These are phyloP conservation scores for Drosophila fulvimacula DNA, from an alignment of 2,888 invertebrate species.

Conservation along the genomic window DNA sequence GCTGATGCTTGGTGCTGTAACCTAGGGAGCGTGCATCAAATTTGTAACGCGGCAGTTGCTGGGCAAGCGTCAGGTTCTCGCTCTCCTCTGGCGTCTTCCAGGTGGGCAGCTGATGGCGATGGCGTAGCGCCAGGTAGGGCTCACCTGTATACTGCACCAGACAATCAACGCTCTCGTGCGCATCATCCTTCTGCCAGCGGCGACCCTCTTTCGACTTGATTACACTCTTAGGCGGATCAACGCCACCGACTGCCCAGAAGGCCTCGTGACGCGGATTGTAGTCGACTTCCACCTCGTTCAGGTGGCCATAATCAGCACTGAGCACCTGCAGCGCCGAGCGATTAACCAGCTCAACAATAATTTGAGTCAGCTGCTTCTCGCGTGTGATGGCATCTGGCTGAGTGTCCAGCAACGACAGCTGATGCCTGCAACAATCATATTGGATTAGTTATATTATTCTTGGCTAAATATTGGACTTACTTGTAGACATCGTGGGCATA, in stretches of 20 bases:
- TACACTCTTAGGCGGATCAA: conserved; percentile 86
- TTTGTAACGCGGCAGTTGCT: conserved; percentile 86
- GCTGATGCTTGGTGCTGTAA: conserved; percentile 86
- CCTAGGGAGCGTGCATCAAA: conserved; percentile 88
- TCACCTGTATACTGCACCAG: conserved; percentile 89
- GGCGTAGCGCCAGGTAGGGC: conserved; percentile 90
- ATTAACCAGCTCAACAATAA: conserved; percentile 89
- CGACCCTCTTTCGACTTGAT: conserved; percentile 84
- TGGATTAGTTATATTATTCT: background rate
- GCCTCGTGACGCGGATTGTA: conserved; percentile 92
- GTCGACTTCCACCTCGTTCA: conserved; percentile 88
- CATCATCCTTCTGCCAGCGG: conserved; percentile 84
- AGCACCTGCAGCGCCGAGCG: conserved; percentile 88
- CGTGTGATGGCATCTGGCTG: conserved; percentile 37
- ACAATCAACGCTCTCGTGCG: conserved; percentile 87
- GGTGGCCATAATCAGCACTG: conserved; percentile 87
- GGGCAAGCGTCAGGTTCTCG: conserved; percentile 85
- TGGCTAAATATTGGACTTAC: conserved; percentile 46
- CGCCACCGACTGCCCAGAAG: conserved; percentile 93
- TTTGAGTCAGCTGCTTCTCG: conserved; percentile 77
- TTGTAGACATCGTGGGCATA: conserved; percentile 71
- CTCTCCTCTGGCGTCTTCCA: conserved; percentile 87
- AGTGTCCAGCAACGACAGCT: conserved; percentile 24
- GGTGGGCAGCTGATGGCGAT: conserved; percentile 88
- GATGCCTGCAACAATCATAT: conserved; percentile 25